Conservation (phyloP, 2,113 vertebrate species). For the Rhabdomys dilectus region DNA sequence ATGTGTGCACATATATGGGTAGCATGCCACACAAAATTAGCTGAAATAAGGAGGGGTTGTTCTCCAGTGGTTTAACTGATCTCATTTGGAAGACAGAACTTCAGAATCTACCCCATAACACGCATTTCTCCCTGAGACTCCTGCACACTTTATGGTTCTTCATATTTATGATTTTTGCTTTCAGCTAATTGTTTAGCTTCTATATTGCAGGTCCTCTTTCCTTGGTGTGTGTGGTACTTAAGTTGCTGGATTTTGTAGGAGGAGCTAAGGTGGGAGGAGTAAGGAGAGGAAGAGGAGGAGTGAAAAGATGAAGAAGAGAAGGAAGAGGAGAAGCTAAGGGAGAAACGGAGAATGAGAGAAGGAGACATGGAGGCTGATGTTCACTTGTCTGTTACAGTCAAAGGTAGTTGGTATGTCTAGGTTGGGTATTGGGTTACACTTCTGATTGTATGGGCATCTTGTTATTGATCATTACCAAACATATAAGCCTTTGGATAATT, state of each 20-base stretch:
- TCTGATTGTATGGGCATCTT: too few relatives aligned
- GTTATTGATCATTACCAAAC: too few relatives aligned
- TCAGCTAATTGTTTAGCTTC: background rate
- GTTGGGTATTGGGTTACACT: too few relatives aligned
- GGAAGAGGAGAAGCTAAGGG: too few relatives aligned
- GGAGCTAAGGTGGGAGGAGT: too few relatives aligned
- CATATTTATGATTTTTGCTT: background rate
- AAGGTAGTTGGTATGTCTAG: too few relatives aligned
- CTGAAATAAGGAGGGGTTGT: background rate
- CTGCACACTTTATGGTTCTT: background rate
- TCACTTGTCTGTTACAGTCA: too few relatives aligned
- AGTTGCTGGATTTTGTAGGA: background rate
- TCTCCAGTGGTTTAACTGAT: background rate
- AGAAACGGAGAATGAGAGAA: too few relatives aligned
- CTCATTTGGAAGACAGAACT: background rate
- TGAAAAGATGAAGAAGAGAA: too few relatives aligned
- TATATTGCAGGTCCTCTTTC: background rate
- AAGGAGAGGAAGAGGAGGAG: too few relatives aligned
- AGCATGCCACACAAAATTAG: background rate
- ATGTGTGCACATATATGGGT: accelerated
- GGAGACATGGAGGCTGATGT: too few relatives aligned
- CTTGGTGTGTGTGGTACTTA: background rate
- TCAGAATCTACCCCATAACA: background rate
- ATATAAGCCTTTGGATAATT: too few relatives aligned
- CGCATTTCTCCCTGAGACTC: background rate